These are phyloP conservation scores for Malurus alboscapulatus DNA, from an alignment of 2,113 vertebrate genomes.

Conservation along the genomic window DNA sequence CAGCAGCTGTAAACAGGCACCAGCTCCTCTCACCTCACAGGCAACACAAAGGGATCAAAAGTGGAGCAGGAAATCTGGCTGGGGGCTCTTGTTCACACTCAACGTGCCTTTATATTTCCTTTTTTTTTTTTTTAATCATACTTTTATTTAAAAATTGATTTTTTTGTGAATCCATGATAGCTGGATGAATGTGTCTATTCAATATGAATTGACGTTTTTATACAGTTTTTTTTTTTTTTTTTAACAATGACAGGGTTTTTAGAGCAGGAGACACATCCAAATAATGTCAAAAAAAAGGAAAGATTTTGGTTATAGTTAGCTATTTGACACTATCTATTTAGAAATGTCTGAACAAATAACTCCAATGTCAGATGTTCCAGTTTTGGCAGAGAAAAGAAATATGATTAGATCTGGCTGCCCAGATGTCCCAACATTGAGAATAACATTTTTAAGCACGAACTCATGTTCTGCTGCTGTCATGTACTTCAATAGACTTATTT, in stretches of 20 bases:
- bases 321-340: conserved; percentile 50
- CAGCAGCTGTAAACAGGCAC: neutral
- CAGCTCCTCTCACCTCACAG: neutral
- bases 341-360: conserved; percentile 46
- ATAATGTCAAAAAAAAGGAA: conserved; percentile 45
- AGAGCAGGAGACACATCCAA: neutral
- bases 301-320: conserved; percentile 48
- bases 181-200: too few relatives aligned
- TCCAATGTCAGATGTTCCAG: conserved; percentile 40
- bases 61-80: neutral
- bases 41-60: neutral
- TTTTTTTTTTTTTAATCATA: neutral
- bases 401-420: conserved; percentile 57
- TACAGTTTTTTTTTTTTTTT: neutral
- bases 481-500: conserved; percentile 47
- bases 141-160: too few relatives aligned
- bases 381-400: conserved; percentile 57
- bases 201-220: too few relatives aligned
- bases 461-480: conserved; percentile 61
- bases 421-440: conserved; percentile 50
- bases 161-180: too few relatives aligned
- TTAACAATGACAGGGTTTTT: neutral
- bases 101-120: neutral
- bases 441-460: conserved; percentile 58
- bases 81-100: neutral